Conservation (phyloP, 1,140 invertebrate species). For the Lordiphosa mommai region DNA sequence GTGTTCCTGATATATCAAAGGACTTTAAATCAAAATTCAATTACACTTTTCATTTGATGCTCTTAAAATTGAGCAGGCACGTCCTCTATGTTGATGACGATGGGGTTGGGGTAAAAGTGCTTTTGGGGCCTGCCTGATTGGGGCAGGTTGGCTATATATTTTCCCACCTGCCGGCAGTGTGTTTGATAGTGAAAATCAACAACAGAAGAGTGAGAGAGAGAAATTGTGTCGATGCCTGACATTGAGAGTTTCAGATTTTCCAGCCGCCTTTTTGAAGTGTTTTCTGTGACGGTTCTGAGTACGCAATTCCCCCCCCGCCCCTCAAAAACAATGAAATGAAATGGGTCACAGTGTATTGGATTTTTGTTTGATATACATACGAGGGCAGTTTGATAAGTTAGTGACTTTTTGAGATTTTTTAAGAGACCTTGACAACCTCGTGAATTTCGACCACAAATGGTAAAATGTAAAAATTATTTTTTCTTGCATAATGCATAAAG, state of each 20-base stretch:
- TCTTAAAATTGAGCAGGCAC: constrained; percentile 33
- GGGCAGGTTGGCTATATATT: not conserved
- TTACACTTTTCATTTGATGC: constrained; percentile 57
- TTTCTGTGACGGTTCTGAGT: not conserved
- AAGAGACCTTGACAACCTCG: too few relatives aligned
- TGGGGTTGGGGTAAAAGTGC: not conserved
- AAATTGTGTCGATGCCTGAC: constrained; percentile 2
- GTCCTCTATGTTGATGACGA: not conserved
- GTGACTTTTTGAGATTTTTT: too few relatives aligned
- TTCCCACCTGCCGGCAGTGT: constrained; percentile 1
- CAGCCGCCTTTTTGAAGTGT: constrained; percentile 3
- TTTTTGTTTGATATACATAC: too few relatives aligned
- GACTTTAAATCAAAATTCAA: constrained; percentile 61
- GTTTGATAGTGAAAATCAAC: constrained; percentile 7
- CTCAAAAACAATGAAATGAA: too few relatives aligned
- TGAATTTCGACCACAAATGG: too few relatives aligned
- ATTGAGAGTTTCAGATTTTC: constrained; percentile 3
- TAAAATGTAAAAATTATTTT: too few relatives aligned
- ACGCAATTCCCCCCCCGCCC: too few relatives aligned
- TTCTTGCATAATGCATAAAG: too few relatives aligned
- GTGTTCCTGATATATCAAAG: constrained; percentile 47
- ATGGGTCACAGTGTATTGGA: too few relatives aligned
- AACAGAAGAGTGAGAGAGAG: not conserved
- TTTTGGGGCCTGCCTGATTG: not conserved
- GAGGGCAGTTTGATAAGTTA: too few relatives aligned